Evolutionary conservation across 2,113 vertebrate species (phyloP).

Genomic region (Peromyscus maniculatus): DNA sequence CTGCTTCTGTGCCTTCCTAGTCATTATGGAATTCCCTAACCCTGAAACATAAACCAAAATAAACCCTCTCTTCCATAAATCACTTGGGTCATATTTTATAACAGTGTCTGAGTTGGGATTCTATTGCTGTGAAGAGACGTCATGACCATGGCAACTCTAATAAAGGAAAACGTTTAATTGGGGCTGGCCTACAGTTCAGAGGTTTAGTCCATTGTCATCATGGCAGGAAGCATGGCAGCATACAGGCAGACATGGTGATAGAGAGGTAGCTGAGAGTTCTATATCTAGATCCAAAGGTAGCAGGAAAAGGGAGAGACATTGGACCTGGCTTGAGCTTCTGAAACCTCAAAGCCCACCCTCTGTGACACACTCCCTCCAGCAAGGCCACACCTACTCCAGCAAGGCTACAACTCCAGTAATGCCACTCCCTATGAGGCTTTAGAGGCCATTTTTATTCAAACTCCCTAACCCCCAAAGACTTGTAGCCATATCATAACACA

Average conservation of each 20-base stretch:
- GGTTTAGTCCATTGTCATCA: neutral
- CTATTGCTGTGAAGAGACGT: neutral
- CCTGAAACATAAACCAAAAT: neutral
- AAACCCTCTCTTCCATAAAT: neutral
- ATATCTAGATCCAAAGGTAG: neutral
- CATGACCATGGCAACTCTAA: neutral
- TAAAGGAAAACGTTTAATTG: neutral
- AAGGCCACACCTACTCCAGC: neutral
- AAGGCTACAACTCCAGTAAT: neutral
- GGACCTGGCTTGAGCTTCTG: neutral
- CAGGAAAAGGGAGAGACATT: neutral
- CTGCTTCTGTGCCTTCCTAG: neutral
- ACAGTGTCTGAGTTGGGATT: neutral
- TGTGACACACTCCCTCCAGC: neutral
- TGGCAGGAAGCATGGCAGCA: neutral
- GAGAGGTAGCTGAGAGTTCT: neutral
- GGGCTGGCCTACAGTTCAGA: neutral
- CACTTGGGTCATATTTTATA: no score
- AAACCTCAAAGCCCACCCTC: neutral
- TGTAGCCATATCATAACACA: neutral
- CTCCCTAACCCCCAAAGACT: neutral
- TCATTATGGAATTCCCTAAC: neutral
- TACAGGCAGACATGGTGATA: neutral
- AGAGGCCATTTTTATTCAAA: neutral
- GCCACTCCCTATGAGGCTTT: neutral